A percentile compares a stretch with the other conserved stretches of the same genome.
These are phyloP conservation scores for Hippoglossus stenolepis DNA, from an alignment of 2,113 vertebrate genomes.

Conservation along the genomic window DNA sequence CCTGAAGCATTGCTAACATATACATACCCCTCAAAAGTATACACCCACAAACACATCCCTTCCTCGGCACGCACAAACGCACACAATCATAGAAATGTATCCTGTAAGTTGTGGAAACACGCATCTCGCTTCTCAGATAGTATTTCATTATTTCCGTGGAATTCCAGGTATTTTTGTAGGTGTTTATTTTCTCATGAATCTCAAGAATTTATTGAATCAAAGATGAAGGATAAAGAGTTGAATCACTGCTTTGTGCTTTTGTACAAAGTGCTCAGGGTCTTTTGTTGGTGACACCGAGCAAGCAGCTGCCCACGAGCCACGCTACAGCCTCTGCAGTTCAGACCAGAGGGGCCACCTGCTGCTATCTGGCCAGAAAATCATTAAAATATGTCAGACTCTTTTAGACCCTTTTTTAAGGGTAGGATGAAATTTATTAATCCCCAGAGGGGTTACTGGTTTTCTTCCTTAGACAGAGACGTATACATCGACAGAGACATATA, in stretches of 20 bases:
- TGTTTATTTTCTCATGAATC: not conserved
- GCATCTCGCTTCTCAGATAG: too few relatives aligned
- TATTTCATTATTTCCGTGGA: too few relatives aligned
- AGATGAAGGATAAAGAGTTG: constrained; percentile 1
- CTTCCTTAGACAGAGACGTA: not conserved
- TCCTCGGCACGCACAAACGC: not conserved
- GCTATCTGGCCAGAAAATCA: constrained; percentile 33
- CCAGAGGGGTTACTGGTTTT: not conserved
- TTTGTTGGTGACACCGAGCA: constrained; percentile 1
- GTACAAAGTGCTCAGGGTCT: not conserved
- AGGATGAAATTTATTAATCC: not conserved
- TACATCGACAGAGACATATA: not conserved
- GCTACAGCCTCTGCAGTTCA: constrained; percentile 26
- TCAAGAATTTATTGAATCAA: not conserved
- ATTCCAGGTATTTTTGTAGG: not conserved
- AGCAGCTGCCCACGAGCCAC: constrained; percentile 34
- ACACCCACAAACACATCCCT: constrained; percentile 24
- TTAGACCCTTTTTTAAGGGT: constrained; percentile 10
- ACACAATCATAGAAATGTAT: constrained; percentile 17
- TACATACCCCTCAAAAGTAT: constrained; percentile 14
- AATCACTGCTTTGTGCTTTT: not conserved
- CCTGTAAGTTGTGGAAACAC: not conserved
- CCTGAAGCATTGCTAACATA: constrained; percentile 44
- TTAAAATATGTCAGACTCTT: constrained; percentile 19
- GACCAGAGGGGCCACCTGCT: constrained; percentile 45